Evolutionary conservation across 2,888 invertebrate species (phyloP), one percentile per base, ranked within the genome.

Genomic region (Luperina nickerlii): DNA sequence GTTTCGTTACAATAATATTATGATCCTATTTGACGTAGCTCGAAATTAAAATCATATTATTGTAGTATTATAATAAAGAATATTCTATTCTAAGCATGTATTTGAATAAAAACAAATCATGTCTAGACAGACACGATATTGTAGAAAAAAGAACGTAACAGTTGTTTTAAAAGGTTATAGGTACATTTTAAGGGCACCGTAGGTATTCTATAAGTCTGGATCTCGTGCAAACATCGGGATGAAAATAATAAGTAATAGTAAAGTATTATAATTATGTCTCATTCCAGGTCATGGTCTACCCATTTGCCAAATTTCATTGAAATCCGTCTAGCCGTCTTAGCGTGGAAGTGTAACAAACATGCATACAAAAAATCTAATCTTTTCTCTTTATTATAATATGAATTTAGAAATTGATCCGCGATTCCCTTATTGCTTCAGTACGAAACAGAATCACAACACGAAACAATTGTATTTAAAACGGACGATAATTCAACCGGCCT

Each of bases 401-500:
- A 8, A 45, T 48, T 24, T 24, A n/a, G 57, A 60, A n/a, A 60
- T 60, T 51, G 32, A 54, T 74, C 3, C 0, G 0, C 24, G 11
- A 68, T 63, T 13, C 45, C 48, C 7, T 63, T 48, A 69, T 72
- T 81, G 75, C 76, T 70, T 74, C 62, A 38, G 63, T 60, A 73
- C 24, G 42, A 86, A 32, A 54, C 68, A 57, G 62, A 60, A 76
- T 72, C 79, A 75, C 84, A 72, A 76, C 65, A 76, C 76, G 75
- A 84, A 87, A 88, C 90, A 90, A 91, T 92, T 82, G 79, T 92
- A 91, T 92, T 91, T 93, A 92, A 92, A 94, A 93, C 89, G 89
- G 75, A 89, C 91, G 90, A 94, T 94, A 95, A 94, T 94, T 95
- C 92, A 94, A 92, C 91, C 90, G 91, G 89, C 88, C 92, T 93